These are phyloP conservation scores for Galaxias olidus DNA, from an alignment of 2,797 vertebrate genomes.

Conservation along the genomic window DNA sequence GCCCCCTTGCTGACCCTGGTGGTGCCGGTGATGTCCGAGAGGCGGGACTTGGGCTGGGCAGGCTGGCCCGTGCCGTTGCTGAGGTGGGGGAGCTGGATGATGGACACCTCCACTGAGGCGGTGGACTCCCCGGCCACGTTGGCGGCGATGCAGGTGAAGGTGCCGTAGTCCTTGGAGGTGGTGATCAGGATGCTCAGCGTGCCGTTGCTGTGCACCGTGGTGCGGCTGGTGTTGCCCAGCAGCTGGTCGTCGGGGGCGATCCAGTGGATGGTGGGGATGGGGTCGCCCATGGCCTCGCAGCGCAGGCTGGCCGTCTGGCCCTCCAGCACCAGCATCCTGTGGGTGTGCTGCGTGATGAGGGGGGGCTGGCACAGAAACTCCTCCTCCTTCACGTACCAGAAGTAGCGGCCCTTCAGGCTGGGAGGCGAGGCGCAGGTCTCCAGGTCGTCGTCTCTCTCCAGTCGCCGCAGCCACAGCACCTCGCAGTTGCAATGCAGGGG, in stretches of 20 bases:
- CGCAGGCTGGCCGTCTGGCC: constrained; percentile 92
- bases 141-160: constrained; percentile 93
- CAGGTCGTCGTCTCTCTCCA: constrained; percentile 88
- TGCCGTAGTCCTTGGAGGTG: constrained; percentile 94
- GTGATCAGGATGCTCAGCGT: constrained; percentile 97
- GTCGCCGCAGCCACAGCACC: constrained; percentile 88
- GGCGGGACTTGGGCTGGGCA: constrained; percentile 82
- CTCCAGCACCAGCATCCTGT: constrained; percentile 88
- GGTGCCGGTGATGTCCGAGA: constrained; percentile 90
- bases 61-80: constrained; percentile 83
- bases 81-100: constrained; percentile 90
- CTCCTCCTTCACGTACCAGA: constrained; percentile 89
- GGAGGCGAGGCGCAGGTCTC: constrained; percentile 95
- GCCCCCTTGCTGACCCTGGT: constrained; percentile 81
- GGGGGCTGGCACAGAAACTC: constrained; percentile 92
- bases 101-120: constrained; percentile 85
- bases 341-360: constrained; percentile 90
- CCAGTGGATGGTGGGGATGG: constrained; percentile 96
- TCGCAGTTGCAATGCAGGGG: constrained; percentile 95
- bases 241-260: constrained; percentile 95
- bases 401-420: constrained; percentile 88
- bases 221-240: constrained; percentile 92
- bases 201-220: constrained; percentile 88
- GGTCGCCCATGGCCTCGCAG: constrained; percentile 95
- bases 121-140: constrained; percentile 93